Base-by-base conservation (phyloP, 2,113 vertebrate genomes). In the Cheilinus undulatus region DNA sequence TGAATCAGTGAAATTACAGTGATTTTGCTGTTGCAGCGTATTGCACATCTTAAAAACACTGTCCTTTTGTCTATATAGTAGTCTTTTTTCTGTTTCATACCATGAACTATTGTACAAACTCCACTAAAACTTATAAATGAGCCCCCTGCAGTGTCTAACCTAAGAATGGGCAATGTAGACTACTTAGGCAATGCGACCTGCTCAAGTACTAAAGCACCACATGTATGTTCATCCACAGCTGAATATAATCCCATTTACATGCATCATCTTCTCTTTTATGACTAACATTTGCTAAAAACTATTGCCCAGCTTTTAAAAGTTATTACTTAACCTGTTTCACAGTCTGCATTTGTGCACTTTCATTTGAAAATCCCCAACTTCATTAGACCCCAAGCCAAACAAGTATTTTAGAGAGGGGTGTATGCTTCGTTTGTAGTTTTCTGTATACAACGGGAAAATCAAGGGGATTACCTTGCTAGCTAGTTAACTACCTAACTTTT, bases 1-100 rank as follows among this genome's bases (percentile, higher is more conserved):
- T 30, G 4, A 24, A 13, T 70, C 49, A 63, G 30, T 69, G 27
- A 28, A 70, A 76, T 10, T 23, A 28, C 26, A 67, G 22, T 27
- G 30, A n/a, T 43, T 70, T 27, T 59, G 28, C 42, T 54, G 27
- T 27, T 57, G 30, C n/a, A 51, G 45, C 53, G 27, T 50, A 9
- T 66, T 58, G 3, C 24, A 28, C 81, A 12, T 51, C 38, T n/a
- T 57, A 5, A 36, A 54, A 42, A 48, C 40, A 27, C 50, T 46
- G 13, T 26, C 65, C 13, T 61, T 17, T 28, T 60, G 26, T 66
- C 12, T 68, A 19, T 42, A 40, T 15, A 40, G 13, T 3, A 42
- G 40, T 6, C 6, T 42, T 17, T 42, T 19, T 17, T 42, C 15
- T 42, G 38, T 15, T 42, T 15, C 30, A 32, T 32, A 32, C 32